Evolutionary conservation across 2,888 invertebrate genomes (phyloP).

Genomic region (Temnothorax ravouxi): DNA sequence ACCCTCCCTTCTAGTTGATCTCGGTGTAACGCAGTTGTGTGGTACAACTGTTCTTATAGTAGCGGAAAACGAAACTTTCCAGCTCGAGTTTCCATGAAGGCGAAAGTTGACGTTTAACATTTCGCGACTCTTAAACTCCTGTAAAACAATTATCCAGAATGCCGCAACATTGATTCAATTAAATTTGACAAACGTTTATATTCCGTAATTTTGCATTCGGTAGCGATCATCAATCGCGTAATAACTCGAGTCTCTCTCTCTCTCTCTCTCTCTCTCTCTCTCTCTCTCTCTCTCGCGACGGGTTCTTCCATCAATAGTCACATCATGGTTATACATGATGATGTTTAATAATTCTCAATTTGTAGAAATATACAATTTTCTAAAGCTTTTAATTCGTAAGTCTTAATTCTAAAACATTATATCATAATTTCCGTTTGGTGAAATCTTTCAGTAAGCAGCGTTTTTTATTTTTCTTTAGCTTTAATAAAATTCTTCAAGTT

Average conservation of each 20-base stretch:
- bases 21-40: conserved; percentile 52
- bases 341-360: not conserved
- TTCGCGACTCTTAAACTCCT: conserved; percentile 58
- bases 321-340: not conserved
- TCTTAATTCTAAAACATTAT: not conserved
- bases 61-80: conserved; percentile 68
- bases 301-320: not conserved
- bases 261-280: no score
- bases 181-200: conserved; percentile 17
- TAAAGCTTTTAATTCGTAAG: not conserved
- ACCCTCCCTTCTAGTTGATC: conserved; percentile 55
- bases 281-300: no score
- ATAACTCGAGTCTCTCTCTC: not conserved
- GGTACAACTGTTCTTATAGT: conserved; percentile 56
- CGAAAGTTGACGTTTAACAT: conserved; percentile 67
- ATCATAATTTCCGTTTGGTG: not conserved
- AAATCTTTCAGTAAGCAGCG: not conserved
- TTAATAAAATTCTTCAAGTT: conserved; percentile 7
- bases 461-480: not conserved
- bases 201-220: not conserved
- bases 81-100: conserved; percentile 65
- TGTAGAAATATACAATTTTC: not conserved
- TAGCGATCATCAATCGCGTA: not conserved
- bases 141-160: conserved; percentile 58
- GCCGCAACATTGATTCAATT: conserved; percentile 64